Evolutionary conservation across 2,888 invertebrate genomes (phyloP).

Genomic region (Dicycla oo): DNA sequence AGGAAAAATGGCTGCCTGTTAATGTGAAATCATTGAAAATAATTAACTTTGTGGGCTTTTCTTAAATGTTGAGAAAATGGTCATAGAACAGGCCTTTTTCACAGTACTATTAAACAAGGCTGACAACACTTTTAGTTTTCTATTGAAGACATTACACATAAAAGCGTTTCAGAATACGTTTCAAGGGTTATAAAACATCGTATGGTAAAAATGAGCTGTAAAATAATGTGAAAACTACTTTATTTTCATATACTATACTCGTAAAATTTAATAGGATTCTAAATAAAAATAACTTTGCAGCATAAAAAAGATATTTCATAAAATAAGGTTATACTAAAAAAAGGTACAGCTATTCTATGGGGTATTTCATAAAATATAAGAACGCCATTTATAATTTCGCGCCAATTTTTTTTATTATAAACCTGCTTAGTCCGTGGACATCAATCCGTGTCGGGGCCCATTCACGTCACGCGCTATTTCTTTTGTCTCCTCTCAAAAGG

Average conservation of each 20-base stretch:
- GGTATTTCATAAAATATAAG: conserved; percentile 51
- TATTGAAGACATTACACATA: background rate
- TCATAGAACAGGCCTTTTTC: background rate
- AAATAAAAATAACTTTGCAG: background rate
- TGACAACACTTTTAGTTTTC: background rate
- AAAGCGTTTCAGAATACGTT: background rate
- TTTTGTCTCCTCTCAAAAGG: conserved; percentile 67
- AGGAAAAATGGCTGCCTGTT: background rate
- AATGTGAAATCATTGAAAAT: background rate
- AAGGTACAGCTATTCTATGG: background rate
- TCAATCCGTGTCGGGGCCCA: conserved; percentile 66
- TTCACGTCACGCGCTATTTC: conserved; percentile 71
- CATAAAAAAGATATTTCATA: conserved; percentile 11
- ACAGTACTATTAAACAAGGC: background rate
- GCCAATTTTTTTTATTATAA: conserved; percentile 61
- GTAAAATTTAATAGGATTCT: conserved; percentile 15
- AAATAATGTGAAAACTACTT: conserved; percentile 16
- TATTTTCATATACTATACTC: conserved; percentile 9
- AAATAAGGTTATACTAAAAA: conserved; percentile 1
- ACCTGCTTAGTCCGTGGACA: conserved; percentile 59
- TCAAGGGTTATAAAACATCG: background rate
- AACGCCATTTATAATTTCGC: conserved; percentile 53
- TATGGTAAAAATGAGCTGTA: conserved; percentile 6
- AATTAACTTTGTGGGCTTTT: background rate
- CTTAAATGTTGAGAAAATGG: background rate